Percentiles rank a stretch among this genome's conserved stretches.
Conservation (phyloP, 2,113 vertebrate genomes). For the Thinocorus orbignyianus region DNA sequence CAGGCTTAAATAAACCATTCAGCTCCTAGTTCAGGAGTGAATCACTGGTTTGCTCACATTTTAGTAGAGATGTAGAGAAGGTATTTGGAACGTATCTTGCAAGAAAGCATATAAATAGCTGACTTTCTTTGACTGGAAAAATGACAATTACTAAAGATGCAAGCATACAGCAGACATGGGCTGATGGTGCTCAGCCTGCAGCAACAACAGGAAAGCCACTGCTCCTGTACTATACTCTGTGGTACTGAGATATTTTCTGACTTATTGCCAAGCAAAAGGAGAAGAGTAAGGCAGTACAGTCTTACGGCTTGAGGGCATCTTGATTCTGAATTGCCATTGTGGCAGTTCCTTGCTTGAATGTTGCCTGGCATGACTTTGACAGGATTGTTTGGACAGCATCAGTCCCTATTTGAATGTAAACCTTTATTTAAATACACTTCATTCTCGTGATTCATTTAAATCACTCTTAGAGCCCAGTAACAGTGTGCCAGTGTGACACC, state of each 20-base stretch:
- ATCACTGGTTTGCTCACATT: background rate
- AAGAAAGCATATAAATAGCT: background rate
- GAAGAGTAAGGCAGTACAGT: background rate
- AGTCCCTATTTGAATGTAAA: background rate
- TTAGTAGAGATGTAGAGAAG: background rate
- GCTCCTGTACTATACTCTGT: background rate
- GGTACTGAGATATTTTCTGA: background rate
- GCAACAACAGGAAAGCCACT: background rate
- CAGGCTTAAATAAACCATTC: background rate
- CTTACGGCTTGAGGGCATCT: fast-evolving
- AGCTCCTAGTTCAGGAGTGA: background rate
- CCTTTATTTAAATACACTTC: background rate
- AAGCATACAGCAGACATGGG: background rate
- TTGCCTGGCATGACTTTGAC: background rate
- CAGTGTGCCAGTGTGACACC: background rate
- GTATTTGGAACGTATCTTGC: background rate
- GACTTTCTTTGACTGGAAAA: background rate
- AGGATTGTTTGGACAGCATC: background rate
- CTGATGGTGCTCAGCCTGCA: background rate
- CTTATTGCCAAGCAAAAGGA: background rate
- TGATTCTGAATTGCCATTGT: background rate
- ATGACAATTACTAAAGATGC: background rate
- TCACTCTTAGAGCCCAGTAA: background rate
- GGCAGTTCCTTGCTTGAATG: background rate
- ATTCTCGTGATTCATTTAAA: background rate